These are phyloP conservation scores for Eurytemora carolleeae DNA, from an alignment of 1,140 invertebrate species.

Conservation along the genomic window DNA sequence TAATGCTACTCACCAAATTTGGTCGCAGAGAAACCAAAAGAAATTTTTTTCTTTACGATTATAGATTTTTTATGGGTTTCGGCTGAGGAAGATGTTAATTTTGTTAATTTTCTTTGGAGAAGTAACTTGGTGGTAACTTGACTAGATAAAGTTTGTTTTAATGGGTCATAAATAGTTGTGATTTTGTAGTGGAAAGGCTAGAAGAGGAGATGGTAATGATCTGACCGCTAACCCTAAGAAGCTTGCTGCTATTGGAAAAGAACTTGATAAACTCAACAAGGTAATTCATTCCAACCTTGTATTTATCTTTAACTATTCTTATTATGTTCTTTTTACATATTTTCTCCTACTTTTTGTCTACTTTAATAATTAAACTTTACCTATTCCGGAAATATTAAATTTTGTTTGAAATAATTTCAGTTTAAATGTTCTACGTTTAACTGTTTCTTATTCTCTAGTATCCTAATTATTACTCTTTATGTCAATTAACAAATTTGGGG, in stretches of 20 bases:
- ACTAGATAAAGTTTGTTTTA: conserved; percentile 7
- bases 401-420: too few species aligned
- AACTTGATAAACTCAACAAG: conserved; percentile 73
- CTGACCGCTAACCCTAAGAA: conserved; percentile 83
- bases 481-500: too few species aligned
- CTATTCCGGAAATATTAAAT: too few species aligned
- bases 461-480: too few species aligned
- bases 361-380: not conserved
- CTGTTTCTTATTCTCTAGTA: too few species aligned
- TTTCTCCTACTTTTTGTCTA: not conserved
- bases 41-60: too few species aligned
- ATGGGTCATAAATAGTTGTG: conserved; percentile 18
- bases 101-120: not conserved
- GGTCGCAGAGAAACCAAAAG: too few species aligned
- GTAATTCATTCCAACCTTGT: conserved; percentile 30
- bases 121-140: not conserved
- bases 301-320: conserved; percentile 1
- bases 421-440: too few species aligned
- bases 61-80: not conserved
- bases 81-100: not conserved
- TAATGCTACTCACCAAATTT: too few species aligned
- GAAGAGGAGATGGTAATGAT: conserved; percentile 93
- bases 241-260: conserved; percentile 66
- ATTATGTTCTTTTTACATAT: conserved; percentile 1
- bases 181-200: conserved; percentile 59